phyloP scores from a whole-genome alignment of 2,888 invertebrate genomes.

The Xanthia togata region DNA sequence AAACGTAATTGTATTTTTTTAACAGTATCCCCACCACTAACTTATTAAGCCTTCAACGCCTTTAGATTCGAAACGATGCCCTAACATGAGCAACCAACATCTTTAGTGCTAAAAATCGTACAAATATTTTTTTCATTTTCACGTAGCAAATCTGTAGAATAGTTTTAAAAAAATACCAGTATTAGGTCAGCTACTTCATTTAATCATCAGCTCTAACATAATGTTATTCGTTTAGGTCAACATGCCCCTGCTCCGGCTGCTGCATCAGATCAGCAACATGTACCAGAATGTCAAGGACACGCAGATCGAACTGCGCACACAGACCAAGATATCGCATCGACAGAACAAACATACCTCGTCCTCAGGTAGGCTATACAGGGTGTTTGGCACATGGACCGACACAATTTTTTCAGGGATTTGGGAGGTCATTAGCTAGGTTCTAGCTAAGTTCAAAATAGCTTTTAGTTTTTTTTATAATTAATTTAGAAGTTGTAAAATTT shows the following conservation, averaged over 20 bases:
- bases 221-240: conserved; percentile 91
- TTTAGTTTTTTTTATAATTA: no score
- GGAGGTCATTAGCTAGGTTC: no score
- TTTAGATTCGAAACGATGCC: background rate
- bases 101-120: background rate
- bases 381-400: no score
- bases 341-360: conserved; percentile 84
- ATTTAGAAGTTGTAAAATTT: no score
- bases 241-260: conserved; percentile 97
- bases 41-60: background rate
- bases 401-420: no score
- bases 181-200: background rate
- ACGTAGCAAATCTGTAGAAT: no score
- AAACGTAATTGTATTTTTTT: background rate
- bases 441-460: no score
- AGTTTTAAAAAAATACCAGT: background rate
- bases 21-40: background rate
- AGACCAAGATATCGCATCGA: conserved; percentile 82
- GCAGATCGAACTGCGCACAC: conserved; percentile 95
- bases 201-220: background rate
- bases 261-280: conserved; percentile 99
- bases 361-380: conserved; percentile 75
- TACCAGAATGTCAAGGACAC: conserved; percentile 99
- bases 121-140: no score
- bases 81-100: background rate